Evolutionary conservation across 92 coral and sea anemone species (phyloP).

Genomic region (Phymanthus crucifer): DNA sequence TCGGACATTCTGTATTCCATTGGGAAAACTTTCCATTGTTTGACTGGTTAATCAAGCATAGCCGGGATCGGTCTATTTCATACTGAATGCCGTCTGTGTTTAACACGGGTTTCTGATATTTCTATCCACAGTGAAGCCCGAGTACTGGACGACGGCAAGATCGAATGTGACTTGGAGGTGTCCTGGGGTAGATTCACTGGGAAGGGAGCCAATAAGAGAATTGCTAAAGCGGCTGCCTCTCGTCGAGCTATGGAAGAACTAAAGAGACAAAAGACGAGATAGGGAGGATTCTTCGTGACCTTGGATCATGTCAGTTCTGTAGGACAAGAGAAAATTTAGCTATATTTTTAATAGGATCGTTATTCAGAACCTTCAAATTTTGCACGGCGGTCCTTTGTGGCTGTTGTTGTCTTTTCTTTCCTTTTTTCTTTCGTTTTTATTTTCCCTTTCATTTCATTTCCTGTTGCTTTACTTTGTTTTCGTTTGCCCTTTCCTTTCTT

Average conservation of each 20-base stretch:
- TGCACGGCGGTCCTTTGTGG: no score
- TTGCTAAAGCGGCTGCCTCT: conserved; percentile 74
- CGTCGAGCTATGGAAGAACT: conserved; percentile 38
- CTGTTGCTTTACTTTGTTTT: not conserved
- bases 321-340: no score
- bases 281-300: not conserved
- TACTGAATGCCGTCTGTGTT: not conserved
- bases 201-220: conserved; percentile 54
- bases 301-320: not conserved
- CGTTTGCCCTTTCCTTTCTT: not conserved
- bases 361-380: no score
- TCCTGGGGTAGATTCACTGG: conserved; percentile 71
- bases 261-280: not conserved
- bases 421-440: not conserved
- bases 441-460: not conserved
- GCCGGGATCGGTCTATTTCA: no score
- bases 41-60: no score
- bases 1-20: no score
- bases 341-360: no score
- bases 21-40: no score
- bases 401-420: no score
- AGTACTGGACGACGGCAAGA: conserved; percentile 46
- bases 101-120: not conserved
- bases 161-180: conserved; percentile 51
- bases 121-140: conserved; percentile 50